A percentile compares a stretch with the other conserved stretches of the same genome.
Evolutionary conservation across 2,888 invertebrate genomes (phyloP).

Genomic region (Neoascia interrupta): DNA sequence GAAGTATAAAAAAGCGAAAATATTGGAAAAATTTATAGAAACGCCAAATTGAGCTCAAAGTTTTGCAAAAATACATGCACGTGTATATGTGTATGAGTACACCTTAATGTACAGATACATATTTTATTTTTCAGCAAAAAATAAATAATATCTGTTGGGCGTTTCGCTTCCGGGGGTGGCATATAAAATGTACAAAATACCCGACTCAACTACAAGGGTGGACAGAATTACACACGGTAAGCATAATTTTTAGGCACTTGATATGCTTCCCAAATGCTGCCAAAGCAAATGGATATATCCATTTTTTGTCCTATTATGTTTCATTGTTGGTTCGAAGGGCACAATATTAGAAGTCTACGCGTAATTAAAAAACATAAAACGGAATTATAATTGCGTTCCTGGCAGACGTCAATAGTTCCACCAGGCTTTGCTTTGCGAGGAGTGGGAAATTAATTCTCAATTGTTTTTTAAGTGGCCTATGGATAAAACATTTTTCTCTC

Average conservation of each 20-base stretch:
- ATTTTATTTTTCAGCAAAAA: constrained; percentile 21
- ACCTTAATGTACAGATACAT: constrained; percentile 41
- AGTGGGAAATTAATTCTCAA: constrained; percentile 62
- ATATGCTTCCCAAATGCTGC: constrained; percentile 44
- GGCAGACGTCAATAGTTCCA: constrained; percentile 36
- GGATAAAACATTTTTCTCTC: constrained; percentile 21
- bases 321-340: constrained; percentile 17
- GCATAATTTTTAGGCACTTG: constrained; percentile 56
- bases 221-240: constrained; percentile 45
- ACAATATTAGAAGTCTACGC: constrained; percentile 30
- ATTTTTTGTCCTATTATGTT: neutral
- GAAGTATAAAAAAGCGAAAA: constrained; percentile 14
- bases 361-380: constrained; percentile 34
- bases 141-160: constrained; percentile 44
- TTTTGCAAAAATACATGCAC: constrained; percentile 50
- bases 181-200: constrained; percentile 3
- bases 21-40: constrained; percentile 54
- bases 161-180: constrained; percentile 31
- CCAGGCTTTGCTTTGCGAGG: constrained; percentile 2
- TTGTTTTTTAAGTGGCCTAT: constrained; percentile 64
- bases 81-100: constrained; percentile 24
- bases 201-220: constrained; percentile 38
- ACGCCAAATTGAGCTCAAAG: constrained; percentile 57
- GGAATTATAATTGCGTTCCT: constrained; percentile 49
- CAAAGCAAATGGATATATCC: constrained; percentile 47